Conservation (phyloP, 2,113 vertebrate species). For the Himantopus leucocephalus region DNA sequence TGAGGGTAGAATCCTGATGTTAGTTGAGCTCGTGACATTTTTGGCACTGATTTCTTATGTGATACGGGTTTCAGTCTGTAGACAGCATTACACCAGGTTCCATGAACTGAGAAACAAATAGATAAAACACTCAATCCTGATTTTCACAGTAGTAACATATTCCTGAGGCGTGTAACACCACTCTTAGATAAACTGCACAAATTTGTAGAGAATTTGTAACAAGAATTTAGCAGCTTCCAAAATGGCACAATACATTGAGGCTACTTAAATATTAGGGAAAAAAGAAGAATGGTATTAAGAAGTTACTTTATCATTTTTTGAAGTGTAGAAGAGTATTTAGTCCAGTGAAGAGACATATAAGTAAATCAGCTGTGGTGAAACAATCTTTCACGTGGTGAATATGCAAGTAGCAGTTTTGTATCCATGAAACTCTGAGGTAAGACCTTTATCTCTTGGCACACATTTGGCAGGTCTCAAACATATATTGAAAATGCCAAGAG, state of each 20-base stretch:
- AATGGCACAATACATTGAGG: not conserved
- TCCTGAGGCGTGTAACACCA: not conserved
- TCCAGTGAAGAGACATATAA: not conserved
- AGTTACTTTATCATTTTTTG: not conserved
- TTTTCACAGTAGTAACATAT: not conserved
- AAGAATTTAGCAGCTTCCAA: not conserved
- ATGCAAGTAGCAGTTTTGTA: not conserved
- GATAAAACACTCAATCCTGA: not conserved
- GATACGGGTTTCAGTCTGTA: not conserved
- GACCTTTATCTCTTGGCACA: not conserved
- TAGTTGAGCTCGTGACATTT: not conserved
- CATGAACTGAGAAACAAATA: not conserved
- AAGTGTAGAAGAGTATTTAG: not conserved
- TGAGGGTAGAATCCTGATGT: not conserved
- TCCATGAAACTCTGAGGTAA: not conserved
- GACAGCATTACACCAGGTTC: not conserved
- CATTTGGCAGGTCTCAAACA: not conserved
- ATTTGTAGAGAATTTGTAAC: not conserved
- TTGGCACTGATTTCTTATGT: not conserved
- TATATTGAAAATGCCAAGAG: not conserved
- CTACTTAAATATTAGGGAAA: not conserved
- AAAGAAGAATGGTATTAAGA: not conserved
- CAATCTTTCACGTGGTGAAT: fast-evolving
- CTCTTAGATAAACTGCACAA: not conserved
- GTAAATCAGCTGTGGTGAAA: not conserved